Base-by-base conservation (phyloP, 2,113 vertebrate genomes). In the Tringa solitaria region DNA sequence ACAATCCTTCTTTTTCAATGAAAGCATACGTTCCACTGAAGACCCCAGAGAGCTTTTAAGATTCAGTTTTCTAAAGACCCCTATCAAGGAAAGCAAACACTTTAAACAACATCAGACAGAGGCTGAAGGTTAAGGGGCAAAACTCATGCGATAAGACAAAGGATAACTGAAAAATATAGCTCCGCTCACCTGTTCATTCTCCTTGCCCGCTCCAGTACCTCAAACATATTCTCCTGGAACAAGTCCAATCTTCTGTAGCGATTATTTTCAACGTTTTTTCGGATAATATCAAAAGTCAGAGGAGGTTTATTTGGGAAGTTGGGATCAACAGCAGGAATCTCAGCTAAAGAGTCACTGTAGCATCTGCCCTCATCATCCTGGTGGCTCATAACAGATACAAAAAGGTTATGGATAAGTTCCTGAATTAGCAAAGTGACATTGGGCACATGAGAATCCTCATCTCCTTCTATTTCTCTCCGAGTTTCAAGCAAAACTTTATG, bases 191-290 rank as follows among this genome's bases (percentile, higher is more conserved):
- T 98, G 91, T 99, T 99, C 98, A 99, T 98, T 53, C 98, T 98
- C 70, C 99, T 98, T 85, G 99, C 99, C 75, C 99, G 99, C 96
- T 99, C 99, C 91, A 99, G 96, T 68, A 99, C 99, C 97, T 99
- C 99, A 97, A 99, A 99, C 99, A 99, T 99, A 92, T 99, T 99
- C 86, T 99, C 99, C 98, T 99, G 99, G 97, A 99, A 99, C 75
- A 99, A 98, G 48, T 99, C 99, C 69, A 99, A 90, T 80, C 99
- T 98, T 92, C 98, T 99, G 57, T 99, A 99, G 48, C 98, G 98
- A 54, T 99, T 99, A 95, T 98, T 98, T 95, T 99, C 99, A 87
- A 99, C 99, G 54, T 99, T 99, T 70, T 97, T 98, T 76, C 99
- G 97, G 96, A 99, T 99, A 80, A 99, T 99, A 93, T 99, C 99